Conservation (phyloP, 2,888 invertebrate species). For the Apodemia hepburni region DNA sequence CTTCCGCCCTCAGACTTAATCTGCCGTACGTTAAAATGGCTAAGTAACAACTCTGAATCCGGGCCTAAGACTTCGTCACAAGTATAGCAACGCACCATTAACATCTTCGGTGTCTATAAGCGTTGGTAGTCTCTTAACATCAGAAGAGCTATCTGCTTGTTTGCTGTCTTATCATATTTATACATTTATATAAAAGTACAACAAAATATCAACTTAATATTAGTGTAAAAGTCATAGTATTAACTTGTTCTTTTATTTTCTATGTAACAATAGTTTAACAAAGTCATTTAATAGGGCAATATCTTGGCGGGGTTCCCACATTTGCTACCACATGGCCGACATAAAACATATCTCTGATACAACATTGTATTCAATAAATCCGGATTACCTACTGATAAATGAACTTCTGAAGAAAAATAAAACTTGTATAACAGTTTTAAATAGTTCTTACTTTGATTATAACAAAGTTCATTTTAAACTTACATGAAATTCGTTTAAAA, state of each 20-base stretch:
- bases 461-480: slow-evolving; percentile 48
- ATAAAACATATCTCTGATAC: slow-evolving; percentile 58
- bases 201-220: not conserved
- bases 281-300: slow-evolving; percentile 69
- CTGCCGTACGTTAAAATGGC: too few relatives aligned
- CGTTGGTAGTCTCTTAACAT: too few relatives aligned
- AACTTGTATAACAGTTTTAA: slow-evolving; percentile 34
- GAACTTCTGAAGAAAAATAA: slow-evolving; percentile 46
- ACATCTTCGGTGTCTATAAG: too few relatives aligned
- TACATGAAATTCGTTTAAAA: slow-evolving; percentile 42
- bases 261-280: slow-evolving; percentile 65
- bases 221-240: not conserved
- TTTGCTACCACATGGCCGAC: slow-evolving; percentile 72
- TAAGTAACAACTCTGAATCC: too few relatives aligned
- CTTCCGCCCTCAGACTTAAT: too few relatives aligned
- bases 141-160: too few relatives aligned
- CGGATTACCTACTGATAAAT: slow-evolving; percentile 66
- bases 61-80: too few relatives aligned
- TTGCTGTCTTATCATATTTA: too few relatives aligned
- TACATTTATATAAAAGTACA: too few relatives aligned
- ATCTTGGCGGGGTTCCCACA: slow-evolving; percentile 78
- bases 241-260: not conserved
- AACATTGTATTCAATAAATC: slow-evolving; percentile 69
- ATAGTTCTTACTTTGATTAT: slow-evolving; percentile 41
- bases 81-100: too few relatives aligned